phyloP scores from a whole-genome alignment of 2,888 invertebrate genomes.

The Ectemnius lituratus region DNA sequence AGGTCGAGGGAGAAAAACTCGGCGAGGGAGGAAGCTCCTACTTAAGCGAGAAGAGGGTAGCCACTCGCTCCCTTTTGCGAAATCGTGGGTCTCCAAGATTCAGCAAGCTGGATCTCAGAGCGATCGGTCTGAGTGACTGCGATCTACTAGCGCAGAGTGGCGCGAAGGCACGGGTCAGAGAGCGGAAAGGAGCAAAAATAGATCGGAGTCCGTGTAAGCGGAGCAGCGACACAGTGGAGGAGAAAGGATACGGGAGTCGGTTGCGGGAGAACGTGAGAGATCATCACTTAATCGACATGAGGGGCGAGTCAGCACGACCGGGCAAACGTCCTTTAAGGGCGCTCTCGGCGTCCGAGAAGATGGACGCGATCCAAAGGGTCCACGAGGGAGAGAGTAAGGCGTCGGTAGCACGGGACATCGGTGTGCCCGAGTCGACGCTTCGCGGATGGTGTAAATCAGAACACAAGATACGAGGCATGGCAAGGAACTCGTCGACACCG shows the following conservation, averaged over 20 bases:
- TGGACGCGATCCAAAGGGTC: constrained; percentile 89
- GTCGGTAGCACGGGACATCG: constrained; percentile 90
- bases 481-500: constrained; percentile 79
- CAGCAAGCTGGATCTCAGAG: constrained; percentile 52
- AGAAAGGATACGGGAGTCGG: too few species aligned
- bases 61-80: not conserved
- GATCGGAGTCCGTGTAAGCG: constrained; percentile 49
- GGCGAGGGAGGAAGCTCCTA: not conserved
- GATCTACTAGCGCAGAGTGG: constrained; percentile 26
- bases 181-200: constrained; percentile 35
- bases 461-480: constrained; percentile 86
- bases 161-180: constrained; percentile 22
- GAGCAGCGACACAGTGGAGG: constrained; percentile 1
- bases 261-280: constrained; percentile 37
- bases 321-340: constrained; percentile 89
- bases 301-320: constrained; percentile 80
- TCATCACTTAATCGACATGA: constrained; percentile 76
- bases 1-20: not conserved
- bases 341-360: constrained; percentile 87
- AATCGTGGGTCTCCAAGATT: constrained; percentile 3
- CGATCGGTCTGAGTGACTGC: constrained; percentile 30
- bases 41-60: not conserved
- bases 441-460: constrained; percentile 94
- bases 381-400: constrained; percentile 92
- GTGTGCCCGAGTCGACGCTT: constrained; percentile 91